Evolutionary conservation across 2,797 vertebrate genomes (phyloP).

Genomic region (Onychomys torridus): DNA sequence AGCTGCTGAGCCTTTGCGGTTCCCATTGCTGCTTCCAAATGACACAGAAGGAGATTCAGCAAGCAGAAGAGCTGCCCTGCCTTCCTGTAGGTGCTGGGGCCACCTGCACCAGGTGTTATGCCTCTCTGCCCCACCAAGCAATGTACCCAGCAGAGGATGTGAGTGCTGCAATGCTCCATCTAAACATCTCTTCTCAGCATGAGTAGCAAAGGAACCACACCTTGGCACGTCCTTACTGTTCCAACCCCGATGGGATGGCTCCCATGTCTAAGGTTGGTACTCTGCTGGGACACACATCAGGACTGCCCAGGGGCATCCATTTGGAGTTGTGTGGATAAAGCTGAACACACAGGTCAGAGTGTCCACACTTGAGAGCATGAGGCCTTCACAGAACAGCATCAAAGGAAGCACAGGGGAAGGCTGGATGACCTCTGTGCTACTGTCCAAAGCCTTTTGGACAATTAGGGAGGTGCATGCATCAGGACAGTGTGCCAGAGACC

Average conservation of each 20-base stretch:
- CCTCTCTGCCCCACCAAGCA: neutral
- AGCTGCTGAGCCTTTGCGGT: too few relatives aligned
- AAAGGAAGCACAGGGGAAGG: neutral
- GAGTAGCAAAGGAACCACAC: neutral
- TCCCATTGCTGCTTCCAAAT: neutral
- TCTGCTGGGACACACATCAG: neutral
- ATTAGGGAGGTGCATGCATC: neutral
- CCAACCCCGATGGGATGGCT: neutral
- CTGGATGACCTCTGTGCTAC: neutral
- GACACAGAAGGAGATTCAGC: too few relatives aligned
- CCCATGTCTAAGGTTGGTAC: neutral
- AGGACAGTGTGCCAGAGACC: too few relatives aligned
- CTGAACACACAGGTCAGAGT: neutral
- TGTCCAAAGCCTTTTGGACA: neutral
- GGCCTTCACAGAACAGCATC: neutral
- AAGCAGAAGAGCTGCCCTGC: neutral
- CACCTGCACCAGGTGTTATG: neutral
- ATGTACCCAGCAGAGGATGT: too few relatives aligned
- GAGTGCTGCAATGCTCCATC: neutral
- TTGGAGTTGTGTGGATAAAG: neutral
- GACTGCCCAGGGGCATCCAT: neutral
- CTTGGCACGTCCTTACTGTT: neutral
- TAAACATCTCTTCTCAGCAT: too few relatives aligned
- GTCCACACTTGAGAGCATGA: neutral
- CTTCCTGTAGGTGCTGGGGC: neutral